phyloP scores from a whole-genome alignment of 2,113 vertebrate genomes.

The Ophthalmotilapia sp. region DNA sequence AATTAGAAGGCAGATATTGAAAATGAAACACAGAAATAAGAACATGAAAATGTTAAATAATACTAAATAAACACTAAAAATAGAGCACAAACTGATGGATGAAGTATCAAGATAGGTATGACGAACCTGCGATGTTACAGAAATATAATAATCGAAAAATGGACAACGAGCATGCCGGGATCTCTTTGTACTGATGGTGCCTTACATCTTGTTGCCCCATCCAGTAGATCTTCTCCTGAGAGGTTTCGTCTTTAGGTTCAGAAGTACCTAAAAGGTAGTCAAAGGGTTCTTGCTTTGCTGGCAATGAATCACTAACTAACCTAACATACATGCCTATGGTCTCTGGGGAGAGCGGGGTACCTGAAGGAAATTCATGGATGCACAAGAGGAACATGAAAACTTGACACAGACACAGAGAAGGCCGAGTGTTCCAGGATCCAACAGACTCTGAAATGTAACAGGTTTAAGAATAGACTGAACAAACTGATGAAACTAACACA shows the following conservation, averaged over 20 bases:
- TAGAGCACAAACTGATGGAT: not conserved
- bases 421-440: not conserved
- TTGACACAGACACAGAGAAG: not conserved
- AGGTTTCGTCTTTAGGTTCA: not conserved
- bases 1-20: not conserved
- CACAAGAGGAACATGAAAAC: not conserved
- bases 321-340: not conserved
- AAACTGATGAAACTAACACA: not conserved
- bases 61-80: not conserved
- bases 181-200: not conserved
- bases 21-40: not conserved
- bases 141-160: not conserved
- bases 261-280: not conserved
- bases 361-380: not conserved
- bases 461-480: rapidly evolving
- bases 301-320: not conserved
- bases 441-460: not conserved
- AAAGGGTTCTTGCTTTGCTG: not conserved
- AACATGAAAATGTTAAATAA: not conserved
- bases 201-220: not conserved
- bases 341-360: not conserved
- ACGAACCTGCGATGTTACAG: not conserved
- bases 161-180: not conserved
- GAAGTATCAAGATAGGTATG: rapidly evolving
- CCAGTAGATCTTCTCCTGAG: not conserved